Evolutionary conservation across 2,888 invertebrate species (phyloP), one percentile per base, ranked within the genome.

Genomic region (Allophyes oxyacanthae): DNA sequence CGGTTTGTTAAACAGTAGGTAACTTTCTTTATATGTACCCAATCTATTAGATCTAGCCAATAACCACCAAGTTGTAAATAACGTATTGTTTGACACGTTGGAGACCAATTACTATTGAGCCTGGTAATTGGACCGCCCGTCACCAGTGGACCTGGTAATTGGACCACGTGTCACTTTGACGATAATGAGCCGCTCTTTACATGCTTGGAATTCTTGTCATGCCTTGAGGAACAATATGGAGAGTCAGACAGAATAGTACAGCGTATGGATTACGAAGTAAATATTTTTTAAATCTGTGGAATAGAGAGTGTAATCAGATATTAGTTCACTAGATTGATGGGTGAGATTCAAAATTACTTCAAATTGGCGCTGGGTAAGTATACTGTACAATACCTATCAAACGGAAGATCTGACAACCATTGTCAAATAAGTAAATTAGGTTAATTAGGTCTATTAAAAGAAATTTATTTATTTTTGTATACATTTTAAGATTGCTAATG

Each of bases 111-210:
- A 42, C 25, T 26, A 32, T 51, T 52, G 57, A 40, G 15, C 26
- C 9, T 42, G 40, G 42, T 60, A 63, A 60, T 72, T 60, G 59
- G 43, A 15, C 1, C 9, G 7, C n/a, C 11, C 40, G 34, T 48
- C 33, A n/a, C 54, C 20, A 20, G n/a, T 4, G 4, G 20, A 26
- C 20, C 9, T 42, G 40, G 42, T 60, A 63, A 60, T 72, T 60
- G 59, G 43, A 15, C 1, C 9, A 9, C n/a, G 14, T 34, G 34
- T 44, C 33, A 10, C 53, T 70, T 70, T 64, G 61, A 46, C 30
- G 6, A n/a, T 53, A 53, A 64, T 49, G 52, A 53, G 64, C 67
- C 62, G 59, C 36, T n/a, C 6, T 42, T 42, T 0, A 36, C 25
- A 32, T 45, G 26, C 6, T 3, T 1, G 13, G 40, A 38, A 62